Evolutionary conservation across 2,888 invertebrate species (phyloP).

Genomic region (Watsonalla cultraria): DNA sequence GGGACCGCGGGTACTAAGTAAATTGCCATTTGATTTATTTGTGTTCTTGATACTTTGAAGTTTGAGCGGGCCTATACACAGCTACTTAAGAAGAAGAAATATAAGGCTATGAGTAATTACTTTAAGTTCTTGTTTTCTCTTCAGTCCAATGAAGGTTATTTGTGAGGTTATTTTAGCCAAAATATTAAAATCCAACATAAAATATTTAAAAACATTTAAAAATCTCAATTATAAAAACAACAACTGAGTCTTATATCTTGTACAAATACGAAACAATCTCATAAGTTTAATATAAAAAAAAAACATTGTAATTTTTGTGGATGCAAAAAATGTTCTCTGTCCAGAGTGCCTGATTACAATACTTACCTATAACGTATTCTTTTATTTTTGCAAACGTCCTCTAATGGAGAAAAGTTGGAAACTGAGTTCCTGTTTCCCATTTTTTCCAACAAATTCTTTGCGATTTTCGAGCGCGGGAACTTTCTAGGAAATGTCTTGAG

Average conservation of each 20-base stretch:
- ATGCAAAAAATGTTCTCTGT: background rate
- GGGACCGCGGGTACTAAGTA: slow-evolving; percentile 16
- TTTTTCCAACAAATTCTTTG: slow-evolving; percentile 1
- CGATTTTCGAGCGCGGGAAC: background rate
- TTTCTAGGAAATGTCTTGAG: background rate
- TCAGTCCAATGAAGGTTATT: too few relatives aligned
- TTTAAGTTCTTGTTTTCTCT: too few relatives aligned
- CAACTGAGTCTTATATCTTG: too few relatives aligned
- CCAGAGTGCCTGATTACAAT: background rate
- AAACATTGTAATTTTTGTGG: too few relatives aligned
- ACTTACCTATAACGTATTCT: background rate
- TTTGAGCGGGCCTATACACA: background rate
- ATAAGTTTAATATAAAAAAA: too few relatives aligned
- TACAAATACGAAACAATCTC: too few relatives aligned
- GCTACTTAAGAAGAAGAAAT: too few relatives aligned
- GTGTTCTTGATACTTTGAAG: background rate
- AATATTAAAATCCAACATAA: too few relatives aligned
- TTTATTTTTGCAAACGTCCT: background rate
- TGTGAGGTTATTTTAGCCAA: too few relatives aligned
- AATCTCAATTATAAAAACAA: too few relatives aligned
- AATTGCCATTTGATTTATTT: slow-evolving; percentile 32
- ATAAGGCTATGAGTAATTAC: too few relatives aligned
- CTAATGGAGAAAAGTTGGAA: slow-evolving; percentile 2
- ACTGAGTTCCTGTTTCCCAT: background rate
- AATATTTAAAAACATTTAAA: too few relatives aligned